Evolutionary conservation across 2,888 invertebrate genomes (phyloP).

Genomic region (Aporophyla nigra): DNA sequence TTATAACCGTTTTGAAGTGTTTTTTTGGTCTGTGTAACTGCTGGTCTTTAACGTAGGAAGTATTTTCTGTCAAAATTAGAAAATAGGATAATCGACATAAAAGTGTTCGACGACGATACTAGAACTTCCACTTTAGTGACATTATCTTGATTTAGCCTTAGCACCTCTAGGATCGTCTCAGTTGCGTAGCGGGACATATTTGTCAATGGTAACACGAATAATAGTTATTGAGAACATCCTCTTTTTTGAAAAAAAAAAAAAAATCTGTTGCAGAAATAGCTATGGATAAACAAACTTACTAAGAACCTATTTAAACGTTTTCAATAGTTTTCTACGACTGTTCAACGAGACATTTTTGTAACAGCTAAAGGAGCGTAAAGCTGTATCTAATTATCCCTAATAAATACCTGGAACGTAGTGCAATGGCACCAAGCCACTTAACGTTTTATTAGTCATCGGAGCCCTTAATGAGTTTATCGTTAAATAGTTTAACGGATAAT

Average conservation of each 20-base stretch:
- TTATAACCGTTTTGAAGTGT: not conserved
- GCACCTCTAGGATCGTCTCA: no score
- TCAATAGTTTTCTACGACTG: not conserved
- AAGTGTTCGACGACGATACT: not conserved
- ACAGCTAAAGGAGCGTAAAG: not conserved
- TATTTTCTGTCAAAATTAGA: not conserved
- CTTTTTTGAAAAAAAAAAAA: no score
- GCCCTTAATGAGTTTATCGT: conserved; percentile 29
- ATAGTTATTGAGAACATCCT: no score
- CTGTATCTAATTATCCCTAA: conserved; percentile 33
- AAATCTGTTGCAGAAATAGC: not conserved
- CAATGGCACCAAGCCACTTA: conserved; percentile 3
- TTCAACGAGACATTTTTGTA: conserved; percentile 19
- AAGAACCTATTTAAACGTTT: not conserved
- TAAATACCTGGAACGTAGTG: conserved; percentile 24
- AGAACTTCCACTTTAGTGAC: not conserved
- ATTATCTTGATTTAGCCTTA: not conserved
- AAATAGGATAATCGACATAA: not conserved
- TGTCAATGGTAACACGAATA: no score
- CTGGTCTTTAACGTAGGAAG: not conserved
- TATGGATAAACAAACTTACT: not conserved
- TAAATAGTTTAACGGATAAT: conserved; percentile 37
- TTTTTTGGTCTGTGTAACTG: no score
- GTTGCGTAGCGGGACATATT: no score
- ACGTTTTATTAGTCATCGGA: conserved; percentile 28